Base-by-base conservation (phyloP, 1,140 invertebrate species). In the Pseudoatta argentina region DNA sequence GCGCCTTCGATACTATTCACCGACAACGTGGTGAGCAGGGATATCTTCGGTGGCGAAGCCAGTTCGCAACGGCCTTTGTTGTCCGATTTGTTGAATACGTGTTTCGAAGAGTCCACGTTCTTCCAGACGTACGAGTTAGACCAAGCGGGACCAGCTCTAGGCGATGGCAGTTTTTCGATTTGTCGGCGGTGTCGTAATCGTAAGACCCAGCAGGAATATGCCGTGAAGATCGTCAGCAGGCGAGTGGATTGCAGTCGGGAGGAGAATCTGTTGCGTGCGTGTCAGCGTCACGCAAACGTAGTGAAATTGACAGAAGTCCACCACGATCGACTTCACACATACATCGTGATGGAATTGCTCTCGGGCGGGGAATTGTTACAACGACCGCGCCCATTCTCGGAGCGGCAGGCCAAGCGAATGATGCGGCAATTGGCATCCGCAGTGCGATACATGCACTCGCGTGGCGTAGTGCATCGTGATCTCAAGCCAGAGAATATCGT, bases 181-280 rank as follows among this genome's bases (percentile, higher is more conserved):
- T 99, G 98, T 92, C 96, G 98, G 67, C 97, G 97, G 91, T 99
- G 98, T 93, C 95, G 97, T n/a, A 96, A 98, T 87, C 96, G 96
- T 71, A 94, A 95, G 78, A 98, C 97, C 0, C 96, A 97, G 14
- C 96, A 97, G 87, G 96, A 97, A 75, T 99, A 96, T 94, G 98
- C 98, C 14, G 98, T 99, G 1, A 99, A 99, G 96, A 99, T 99
- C 86, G 96, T 99, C 10, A 97, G 97, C 88, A 96, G 97, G n/a
- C 96, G 97, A 48, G 96, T 97, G 67, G 97, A 98, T 90, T 97
- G 97, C 44, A 96, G 96, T 2, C 96, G 97, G 66, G 98, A 99
- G 94, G 96, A 98, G 1, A 96, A 96, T 88, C 93, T 99, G 57
- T 95, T 99, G 75, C 96, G 97, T 89, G 96, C 96, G 75, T 99